Base-by-base conservation (phyloP, 2,797 vertebrate genomes). In the Squalus acanthias region DNA sequence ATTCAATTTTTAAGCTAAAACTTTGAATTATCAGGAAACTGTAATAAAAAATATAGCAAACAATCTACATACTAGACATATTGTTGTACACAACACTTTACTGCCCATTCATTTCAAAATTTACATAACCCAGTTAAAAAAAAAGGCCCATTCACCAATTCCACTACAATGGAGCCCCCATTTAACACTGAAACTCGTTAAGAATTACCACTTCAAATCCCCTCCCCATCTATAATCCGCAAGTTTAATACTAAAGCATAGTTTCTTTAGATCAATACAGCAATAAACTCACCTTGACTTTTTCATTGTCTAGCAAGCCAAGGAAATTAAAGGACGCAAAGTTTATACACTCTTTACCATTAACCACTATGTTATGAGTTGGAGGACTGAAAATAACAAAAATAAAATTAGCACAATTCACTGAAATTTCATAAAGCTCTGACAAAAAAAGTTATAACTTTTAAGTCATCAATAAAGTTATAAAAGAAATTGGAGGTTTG, bases 251-350 rank as follows among this genome's bases (percentile, higher is more conserved):
- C 24, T 74, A 39, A 95, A 57, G 26, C 46, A 57, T 29, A 67
- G 74, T 50, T 50, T 74, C 12, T 46, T 95, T 76, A 60, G 29
- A 76, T 22, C n/a, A 95, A 76, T 17, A 70, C 39, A 95, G 8
- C 33, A 33, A 53, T n/a, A 20, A 46, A 98, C 98, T 97, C 96
- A 99, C 99, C 98, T 99, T 99, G 96, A 99, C 98, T 24, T 98
- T 98, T 96, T 98, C 98, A 60, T 99, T 98, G 97, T 99, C 99
- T 24, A 99, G 97, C 96, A 99, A 98, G 96, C 99, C 99, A 97
- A 99, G 98, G 97, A 99, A 99, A 97, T 99, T 99, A 97, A 99
- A 99, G 0, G 99, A 99, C 82, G 99, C 99, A 96, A 99, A 99
- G 97, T 99, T 99, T 96, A 99, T 97, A 97, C 99, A 99, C 97